phyloP scores from a whole-genome alignment of 2,888 invertebrate species.

The Plagodis dolabraria region DNA sequence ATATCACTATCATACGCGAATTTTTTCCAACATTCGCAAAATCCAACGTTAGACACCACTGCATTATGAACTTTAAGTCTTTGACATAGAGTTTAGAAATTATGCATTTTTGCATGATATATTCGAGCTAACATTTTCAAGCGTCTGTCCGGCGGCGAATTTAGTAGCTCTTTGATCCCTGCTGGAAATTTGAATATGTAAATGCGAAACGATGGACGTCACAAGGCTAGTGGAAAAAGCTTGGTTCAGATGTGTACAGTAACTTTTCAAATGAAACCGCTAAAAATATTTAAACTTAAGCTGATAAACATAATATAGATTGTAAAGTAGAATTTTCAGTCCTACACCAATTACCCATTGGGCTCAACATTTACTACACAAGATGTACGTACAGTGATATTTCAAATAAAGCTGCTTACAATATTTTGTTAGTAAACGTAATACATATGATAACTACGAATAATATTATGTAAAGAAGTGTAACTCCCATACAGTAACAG shows the following conservation, averaged over 20 bases:
- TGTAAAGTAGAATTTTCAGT: no score
- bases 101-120: conserved; percentile 18
- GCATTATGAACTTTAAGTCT: conserved; percentile 3
- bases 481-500: no score
- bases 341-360: no score
- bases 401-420: no score
- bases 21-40: conserved; percentile 17
- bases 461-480: no score
- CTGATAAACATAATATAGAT: no score
- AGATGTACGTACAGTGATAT: no score
- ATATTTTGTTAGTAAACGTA: no score
- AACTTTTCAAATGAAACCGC: no score
- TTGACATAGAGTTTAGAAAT: conserved; percentile 3
- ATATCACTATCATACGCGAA: conserved; percentile 17
- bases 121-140: conserved; percentile 27
- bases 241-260: conserved; percentile 11
- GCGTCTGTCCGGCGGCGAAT: conserved; percentile 41
- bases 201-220: conserved; percentile 45
- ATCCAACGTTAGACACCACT: background rate
- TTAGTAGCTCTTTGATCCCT: conserved; percentile 61
- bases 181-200: conserved; percentile 65
- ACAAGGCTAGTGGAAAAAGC: conserved; percentile 15
- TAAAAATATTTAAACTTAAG: background rate
- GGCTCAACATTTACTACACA: no score
- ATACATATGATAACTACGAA: no score